A percentile compares a stretch with the other conserved stretches of the same genome.
These are phyloP conservation scores for Pseudachorutes palmiensis DNA, from an alignment of 1,140 invertebrate genomes.

Conservation along the genomic window DNA sequence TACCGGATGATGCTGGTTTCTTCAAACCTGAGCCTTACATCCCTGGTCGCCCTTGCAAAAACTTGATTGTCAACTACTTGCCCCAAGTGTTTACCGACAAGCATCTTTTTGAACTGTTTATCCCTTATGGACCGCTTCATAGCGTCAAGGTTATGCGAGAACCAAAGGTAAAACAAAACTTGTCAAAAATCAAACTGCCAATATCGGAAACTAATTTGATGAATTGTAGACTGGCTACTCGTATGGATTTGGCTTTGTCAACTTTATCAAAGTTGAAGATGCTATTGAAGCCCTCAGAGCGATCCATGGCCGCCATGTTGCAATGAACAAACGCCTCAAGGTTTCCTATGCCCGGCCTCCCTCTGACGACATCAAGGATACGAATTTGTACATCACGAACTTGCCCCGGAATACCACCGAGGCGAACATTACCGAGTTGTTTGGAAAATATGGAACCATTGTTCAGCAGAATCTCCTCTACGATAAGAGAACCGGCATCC, in stretches of 20 bases:
- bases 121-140: constrained; percentile 74
- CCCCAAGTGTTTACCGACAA: constrained; percentile 87
- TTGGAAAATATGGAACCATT: constrained; percentile 76
- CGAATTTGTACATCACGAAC: constrained; percentile 89
- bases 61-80: constrained; percentile 15
- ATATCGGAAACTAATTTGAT: constrained; percentile 22
- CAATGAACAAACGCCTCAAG: constrained; percentile 70
- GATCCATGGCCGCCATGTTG: constrained; percentile 78
- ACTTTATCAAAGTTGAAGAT: constrained; percentile 75
- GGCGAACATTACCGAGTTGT: constrained; percentile 70
- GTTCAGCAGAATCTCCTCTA: constrained; percentile 82
- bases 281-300: constrained; percentile 74
- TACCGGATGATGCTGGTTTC: not conserved
- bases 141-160: constrained; percentile 87
- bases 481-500: constrained; percentile 75
- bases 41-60: not conserved
- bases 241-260: constrained; percentile 93
- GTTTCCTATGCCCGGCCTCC: constrained; percentile 85
- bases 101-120: constrained; percentile 79
- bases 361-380: constrained; percentile 86
- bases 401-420: constrained; percentile 74
- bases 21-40: not conserved
- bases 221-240: constrained; percentile 76
- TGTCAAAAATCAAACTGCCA: constrained; percentile 2
- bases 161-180: constrained; percentile 55